Base-by-base conservation (phyloP, 2,888 invertebrate species). In the Phragmatobia fuliginosa region DNA sequence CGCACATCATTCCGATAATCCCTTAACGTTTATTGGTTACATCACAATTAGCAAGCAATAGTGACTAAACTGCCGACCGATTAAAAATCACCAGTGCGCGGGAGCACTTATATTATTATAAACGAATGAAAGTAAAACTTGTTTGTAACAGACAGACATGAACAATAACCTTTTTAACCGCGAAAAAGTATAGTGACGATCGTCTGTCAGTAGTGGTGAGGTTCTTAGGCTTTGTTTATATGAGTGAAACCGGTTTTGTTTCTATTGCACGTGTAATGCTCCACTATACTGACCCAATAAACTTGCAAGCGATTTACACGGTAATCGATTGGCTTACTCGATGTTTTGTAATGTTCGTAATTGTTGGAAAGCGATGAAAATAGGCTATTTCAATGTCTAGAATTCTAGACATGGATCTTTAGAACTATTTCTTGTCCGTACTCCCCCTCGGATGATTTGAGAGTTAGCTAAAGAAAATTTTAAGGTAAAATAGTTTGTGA, bases 241-340 rank as follows among this genome's bases (percentile, higher is more conserved):
- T 56, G n/a, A 11, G 3, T 11, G 32, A 60, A 60, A 60, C 59
- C 8, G 18, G 59, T 60, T 32, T 60, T 59, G 32, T 32, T 60
- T 21, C 33, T 28, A 60, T 21, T 33, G n/a, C 59, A 33, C 33
- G 59, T 33, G 59, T 33, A n/a, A 31, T 32, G 59, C 21, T 21
- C 33, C 33, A 60, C 21, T 62, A 25, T 36, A 58, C 28, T 38
- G 16, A 62, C 41, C 33, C 69, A 64, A 25, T 18, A 72, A 36
- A 62, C 38, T 62, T 38, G 81, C 76, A 11, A 28, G 14, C 25
- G n/a, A 62, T 62, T 36, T 2, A 62, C 36, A 36, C 25, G n/a
- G 38, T 25, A 62, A 56, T 56, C 56, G 56, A 56, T 56, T 28
- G 25, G 56, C 7, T 56, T 56, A 56, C 16, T 56, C 28, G 5